Base-by-base conservation (phyloP, 1,140 invertebrate genomes). In the Drosophila guanche region DNA sequence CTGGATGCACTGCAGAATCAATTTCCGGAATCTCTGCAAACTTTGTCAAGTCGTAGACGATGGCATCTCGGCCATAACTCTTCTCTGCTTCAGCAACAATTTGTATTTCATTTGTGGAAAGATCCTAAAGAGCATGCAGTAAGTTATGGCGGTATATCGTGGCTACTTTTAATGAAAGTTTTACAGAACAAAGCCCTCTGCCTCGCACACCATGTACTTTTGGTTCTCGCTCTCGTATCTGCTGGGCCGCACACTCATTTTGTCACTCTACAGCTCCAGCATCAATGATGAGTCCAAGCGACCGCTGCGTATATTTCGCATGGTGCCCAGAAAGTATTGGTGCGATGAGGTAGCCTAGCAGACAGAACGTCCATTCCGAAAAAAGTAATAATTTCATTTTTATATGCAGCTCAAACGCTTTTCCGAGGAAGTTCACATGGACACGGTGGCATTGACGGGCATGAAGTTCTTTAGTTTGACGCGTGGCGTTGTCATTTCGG, bases 81-180 rank as follows among this genome's bases (percentile, higher is more conserved):
- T 96, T 1, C 79, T 95, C 5, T 95, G 95, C 0, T 95, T 95
- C 58, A 93, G 93, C 2, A 94, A 94, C 65, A 96, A 96, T 89
- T 89, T 96, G 0, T 95, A 95, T 74, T 96, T 95, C 50, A 94
- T 96, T 29, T 95, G 95, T 51, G 90, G 95, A 0, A 95, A 96
- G 78, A 92, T 96, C 12, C 93, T 95, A 1, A 94, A 95, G 71
- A 95, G 94, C 56, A 89, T 96, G 29, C 93, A 94, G 95, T 96
- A 27, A 68, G 89, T 54, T 41, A 5, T 2, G 5, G 4, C 10
- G 22, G 33, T n/a, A 2, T 23, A 12, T 7, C 3, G 3, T 5
- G 33, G 33, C 3, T 37, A 12, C 41, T 16, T 16, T 33, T 6
- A 14, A 45, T 42, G 60, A 5, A 25, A 16, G 37, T 16, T 2